Conservation (phyloP, 2,888 invertebrate genomes). For the Heliothis peltigera region DNA sequence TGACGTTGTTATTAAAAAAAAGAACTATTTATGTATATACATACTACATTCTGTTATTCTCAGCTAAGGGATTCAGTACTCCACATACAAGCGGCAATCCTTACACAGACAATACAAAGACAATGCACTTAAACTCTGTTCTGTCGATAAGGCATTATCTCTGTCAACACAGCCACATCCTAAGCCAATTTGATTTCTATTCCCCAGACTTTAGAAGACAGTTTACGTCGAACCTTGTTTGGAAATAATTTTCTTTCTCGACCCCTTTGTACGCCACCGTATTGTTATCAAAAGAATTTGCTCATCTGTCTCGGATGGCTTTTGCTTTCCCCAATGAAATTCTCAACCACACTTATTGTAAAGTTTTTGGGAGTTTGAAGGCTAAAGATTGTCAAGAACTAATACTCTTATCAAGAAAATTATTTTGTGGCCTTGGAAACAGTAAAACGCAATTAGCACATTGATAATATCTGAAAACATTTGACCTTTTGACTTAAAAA, state of each 20-base stretch:
- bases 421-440: too few species aligned
- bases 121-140: conserved; percentile 58
- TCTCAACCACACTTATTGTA: conserved; percentile 40
- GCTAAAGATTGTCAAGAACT: conserved; percentile 26
- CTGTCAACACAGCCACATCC: conserved; percentile 49
- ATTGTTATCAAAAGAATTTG: conserved; percentile 73
- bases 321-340: conserved; percentile 58
- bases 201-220: conserved; percentile 52
- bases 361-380: conserved; percentile 43
- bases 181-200: conserved; percentile 64
- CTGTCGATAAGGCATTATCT: conserved; percentile 59
- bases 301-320: conserved; percentile 66
- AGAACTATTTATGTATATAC: too few species aligned
- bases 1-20: too few species aligned
- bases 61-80: conserved; percentile 39
- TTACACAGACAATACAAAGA: conserved; percentile 52
- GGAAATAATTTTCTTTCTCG: conserved; percentile 64
- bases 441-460: too few species aligned
- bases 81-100: conserved; percentile 44
- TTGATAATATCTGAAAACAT: too few species aligned
- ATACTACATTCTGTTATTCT: conserved; percentile 31
- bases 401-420: conserved; percentile 20
- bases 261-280: conserved; percentile 64
- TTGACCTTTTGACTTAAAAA: conserved; percentile 14
- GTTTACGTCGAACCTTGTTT: conserved; percentile 50